Base-by-base conservation (phyloP, 2,888 invertebrate species). In the Abrostola triplasia region DNA sequence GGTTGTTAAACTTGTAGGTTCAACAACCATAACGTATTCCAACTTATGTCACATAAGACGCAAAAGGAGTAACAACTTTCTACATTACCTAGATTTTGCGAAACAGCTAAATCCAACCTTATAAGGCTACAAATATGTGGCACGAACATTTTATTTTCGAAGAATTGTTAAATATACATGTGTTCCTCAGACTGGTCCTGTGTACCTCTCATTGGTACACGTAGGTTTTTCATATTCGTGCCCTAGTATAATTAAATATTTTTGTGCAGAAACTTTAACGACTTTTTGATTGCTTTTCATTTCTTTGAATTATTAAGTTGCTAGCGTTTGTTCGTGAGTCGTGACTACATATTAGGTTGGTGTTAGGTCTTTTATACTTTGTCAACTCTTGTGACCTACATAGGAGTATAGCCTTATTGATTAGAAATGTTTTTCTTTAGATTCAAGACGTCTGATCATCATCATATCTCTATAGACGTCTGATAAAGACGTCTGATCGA, bases 51-150 rank as follows among this genome's bases (percentile, higher is more conserved):
- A 78, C 60, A 59, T 58, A 54, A 60, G 53, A 71, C 72, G 11
- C 64, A 75, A 60, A 81, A 70, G 79, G 79, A 66, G 58, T 64
- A 37, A 72, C 81, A 73, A 75, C 80, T 80, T 80, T 80, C 80
- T 76, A 79, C 58, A 47, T 55, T 59, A 56, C 60, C 57, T 65
- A 64, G 66, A 64, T 68, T 67, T 78, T 80, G 65, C 81, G 74
- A 76, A 80, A 76, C 55, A 24, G 24, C 48, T 55, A 50, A 63
- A 66, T 59, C 44, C 37, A 56, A 41, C 67, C 60, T 48, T 59
- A 55, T 50, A 50, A 40, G 50, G 47, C 24, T 51, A 47, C 13
- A 50, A 49, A 36, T 54, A 70, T 69, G 54, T 63, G 44, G 62
- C 24, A 63, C 56, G 42, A 62, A 8, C 12, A n/a, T 64, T 13